phyloP scores from a whole-genome alignment of 1,140 invertebrate genomes.

The Euwallacea similis region DNA sequence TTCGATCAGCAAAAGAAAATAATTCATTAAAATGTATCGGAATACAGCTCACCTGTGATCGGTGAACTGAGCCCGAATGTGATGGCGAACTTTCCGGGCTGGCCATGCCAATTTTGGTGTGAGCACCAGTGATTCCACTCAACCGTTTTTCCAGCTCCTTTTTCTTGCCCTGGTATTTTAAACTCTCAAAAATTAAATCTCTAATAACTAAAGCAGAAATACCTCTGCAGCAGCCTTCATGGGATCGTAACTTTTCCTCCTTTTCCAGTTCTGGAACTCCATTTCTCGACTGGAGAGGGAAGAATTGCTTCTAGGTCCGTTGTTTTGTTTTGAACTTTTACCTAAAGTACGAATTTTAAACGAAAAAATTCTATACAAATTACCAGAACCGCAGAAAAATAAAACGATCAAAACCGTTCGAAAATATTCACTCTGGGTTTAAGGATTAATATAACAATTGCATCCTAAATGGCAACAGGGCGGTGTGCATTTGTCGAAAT shows the following conservation, averaged over 20 bases:
- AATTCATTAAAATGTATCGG: neutral
- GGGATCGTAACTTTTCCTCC: slow-evolving; percentile 87
- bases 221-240: slow-evolving; percentile 79
- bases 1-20: neutral
- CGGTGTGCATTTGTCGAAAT: too few species aligned
- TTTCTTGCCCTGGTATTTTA: slow-evolving; percentile 59
- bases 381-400: too few species aligned
- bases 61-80: slow-evolving; percentile 54
- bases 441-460: too few species aligned
- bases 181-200: neutral
- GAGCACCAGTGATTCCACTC: slow-evolving; percentile 46
- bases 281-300: slow-evolving; percentile 70
- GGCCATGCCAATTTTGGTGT: slow-evolving; percentile 23
- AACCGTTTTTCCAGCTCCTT: slow-evolving; percentile 56
- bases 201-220: neutral
- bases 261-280: slow-evolving; percentile 90
- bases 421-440: neutral
- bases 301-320: slow-evolving; percentile 61
- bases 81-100: slow-evolving; percentile 53
- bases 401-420: neutral
- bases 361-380: too few species aligned
- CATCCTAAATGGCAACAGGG: too few species aligned
- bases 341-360: slow-evolving; percentile 53
- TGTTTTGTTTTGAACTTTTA: slow-evolving; percentile 56
- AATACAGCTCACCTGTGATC: slow-evolving; percentile 49